Evolutionary conservation across 2,797 vertebrate genomes (phyloP), one percentile per base, ranked within the genome.

Genomic region (Buphagus erythrorhynchus): DNA sequence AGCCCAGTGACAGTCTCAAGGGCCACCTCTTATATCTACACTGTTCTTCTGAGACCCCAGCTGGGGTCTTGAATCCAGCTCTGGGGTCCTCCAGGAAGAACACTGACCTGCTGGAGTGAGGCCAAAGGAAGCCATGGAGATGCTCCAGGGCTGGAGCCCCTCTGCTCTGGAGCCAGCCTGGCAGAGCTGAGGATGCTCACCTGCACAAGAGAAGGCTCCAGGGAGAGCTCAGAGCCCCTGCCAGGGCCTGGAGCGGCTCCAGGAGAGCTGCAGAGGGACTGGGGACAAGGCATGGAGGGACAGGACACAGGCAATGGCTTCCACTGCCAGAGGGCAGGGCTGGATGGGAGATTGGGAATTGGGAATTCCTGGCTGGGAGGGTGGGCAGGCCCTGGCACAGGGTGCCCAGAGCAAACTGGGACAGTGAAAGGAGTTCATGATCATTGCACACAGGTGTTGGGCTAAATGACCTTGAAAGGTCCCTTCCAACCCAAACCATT

Each of bases 101-200:
- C 0, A 0, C 16, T 62, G 52, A 42, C 0, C 16, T 71, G 13
- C 1, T 49, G 26, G 6, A 76, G 17, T 0, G 0, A 12, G 25
- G 0, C 42, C 55, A 66, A 1, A 77, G 33, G 33, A 59, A 38
- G 52, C 5, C 25, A 11, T 1, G 2, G 29, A 88, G 68, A 0
- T 73, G 61, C 68, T 88, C 6, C 12, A 73, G 76, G 68, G 38
- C 61, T 80, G 76, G 67, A 88, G 59, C 45, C 38, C 29, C 59
- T 88, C 20, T 88, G 75, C 85, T 66, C 59, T 79, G 67, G 5
- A 71, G 58, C 12, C 58, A 57, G 58, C 18, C 74, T 79, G 85
- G 52, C 6, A 45, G 1, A 72, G 22, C 51, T 87, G 75, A 19
- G 75, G 66, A 0, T 62, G 16, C 0, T 86, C 26, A 5, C 0